Conservation (phyloP, 2,888 invertebrate genomes). For the Drosophila robusta region DNA sequence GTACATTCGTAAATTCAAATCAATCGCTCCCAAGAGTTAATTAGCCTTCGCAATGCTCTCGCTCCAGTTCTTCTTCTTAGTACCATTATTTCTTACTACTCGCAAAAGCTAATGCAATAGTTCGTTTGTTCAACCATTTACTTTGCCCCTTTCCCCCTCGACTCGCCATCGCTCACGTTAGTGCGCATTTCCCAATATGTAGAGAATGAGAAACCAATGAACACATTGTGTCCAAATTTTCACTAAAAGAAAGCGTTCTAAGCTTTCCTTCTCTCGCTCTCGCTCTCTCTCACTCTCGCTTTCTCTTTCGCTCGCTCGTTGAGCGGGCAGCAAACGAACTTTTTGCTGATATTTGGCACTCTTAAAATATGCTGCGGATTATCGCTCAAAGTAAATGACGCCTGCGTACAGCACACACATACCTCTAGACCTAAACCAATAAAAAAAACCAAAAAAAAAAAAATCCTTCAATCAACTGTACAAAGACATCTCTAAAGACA, state of each 20-base stretch:
- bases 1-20: conserved; percentile 1
- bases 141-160: neutral
- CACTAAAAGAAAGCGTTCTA: conserved; percentile 3
- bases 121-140: conserved; percentile 60
- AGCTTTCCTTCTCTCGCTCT: conserved; percentile 8
- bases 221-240: conserved; percentile 63
- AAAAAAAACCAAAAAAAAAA: conserved; percentile 24
- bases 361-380: conserved; percentile 84
- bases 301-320: conserved; percentile 7
- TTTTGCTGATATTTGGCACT: conserved; percentile 84
- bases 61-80: conserved; percentile 14
- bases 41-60: conserved; percentile 21
- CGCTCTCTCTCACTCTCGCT: neutral
- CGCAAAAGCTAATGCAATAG: conserved; percentile 33
- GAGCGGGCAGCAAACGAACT: conserved; percentile 65
- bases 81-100: conserved; percentile 12
- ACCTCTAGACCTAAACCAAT: conserved; percentile 26
- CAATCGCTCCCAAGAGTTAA: neutral
- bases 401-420: conserved; percentile 54
- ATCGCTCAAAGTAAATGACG: conserved; percentile 78
- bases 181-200: conserved; percentile 59
- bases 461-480: conserved; percentile 16
- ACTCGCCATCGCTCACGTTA: conserved; percentile 53
- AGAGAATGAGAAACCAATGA: conserved; percentile 64
- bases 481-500: conserved; percentile 30